phyloP scores from a whole-genome alignment of 1,140 invertebrate genomes.

The Ceratosolen fusciceps region DNA sequence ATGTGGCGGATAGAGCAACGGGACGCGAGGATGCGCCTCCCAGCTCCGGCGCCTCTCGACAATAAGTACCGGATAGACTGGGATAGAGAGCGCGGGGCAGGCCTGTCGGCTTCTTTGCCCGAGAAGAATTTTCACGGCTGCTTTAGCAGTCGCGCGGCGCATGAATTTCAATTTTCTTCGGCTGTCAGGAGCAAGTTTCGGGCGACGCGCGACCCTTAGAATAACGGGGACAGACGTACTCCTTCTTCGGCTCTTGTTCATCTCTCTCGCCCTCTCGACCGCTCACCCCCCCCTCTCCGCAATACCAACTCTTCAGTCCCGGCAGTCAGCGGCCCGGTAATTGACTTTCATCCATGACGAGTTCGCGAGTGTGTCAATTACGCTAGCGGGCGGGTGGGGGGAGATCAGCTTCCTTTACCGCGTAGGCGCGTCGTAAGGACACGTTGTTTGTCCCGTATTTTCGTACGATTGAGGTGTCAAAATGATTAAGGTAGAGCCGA shows the following conservation, averaged over 20 bases:
- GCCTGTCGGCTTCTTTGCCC: background rate
- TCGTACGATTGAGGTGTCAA: background rate
- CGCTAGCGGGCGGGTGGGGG: background rate
- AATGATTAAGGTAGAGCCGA: no score
- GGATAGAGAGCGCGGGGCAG: background rate
- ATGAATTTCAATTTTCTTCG: constrained; percentile 14
- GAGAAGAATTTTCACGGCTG: background rate
- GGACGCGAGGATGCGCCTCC: no score
- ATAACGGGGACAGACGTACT: background rate
- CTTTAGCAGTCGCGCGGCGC: background rate
- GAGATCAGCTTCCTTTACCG: background rate
- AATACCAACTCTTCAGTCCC: no score
- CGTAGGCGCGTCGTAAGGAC: background rate
- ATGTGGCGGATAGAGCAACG: no score
- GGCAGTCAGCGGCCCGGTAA: background rate
- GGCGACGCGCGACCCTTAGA: background rate
- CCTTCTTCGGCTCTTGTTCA: background rate
- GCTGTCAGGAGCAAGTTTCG: background rate
- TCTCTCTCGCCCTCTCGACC: background rate
- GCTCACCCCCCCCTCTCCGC: no score
- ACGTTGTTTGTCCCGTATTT: background rate
- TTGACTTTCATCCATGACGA: background rate
- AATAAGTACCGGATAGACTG: no score
- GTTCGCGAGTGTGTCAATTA: background rate
- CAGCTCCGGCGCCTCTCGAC: no score